Evolutionary conservation across 2,797 vertebrate species (phyloP), one percentile per base, ranked within the genome.

Genomic region (Sciurus vulgaris): DNA sequence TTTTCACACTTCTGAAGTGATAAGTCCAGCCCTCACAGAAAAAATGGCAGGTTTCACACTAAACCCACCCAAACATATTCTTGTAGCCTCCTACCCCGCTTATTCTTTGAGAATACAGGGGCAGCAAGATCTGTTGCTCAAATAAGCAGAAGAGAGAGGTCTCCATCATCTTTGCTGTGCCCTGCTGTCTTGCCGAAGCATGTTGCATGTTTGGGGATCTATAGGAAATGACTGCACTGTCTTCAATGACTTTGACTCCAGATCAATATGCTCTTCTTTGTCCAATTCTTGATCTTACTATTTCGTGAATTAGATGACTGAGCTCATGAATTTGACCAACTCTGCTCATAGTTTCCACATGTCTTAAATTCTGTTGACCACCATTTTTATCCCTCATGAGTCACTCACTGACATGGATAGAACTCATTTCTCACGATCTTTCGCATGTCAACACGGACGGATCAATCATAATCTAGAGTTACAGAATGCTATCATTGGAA

Each of bases 11-110:
- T 97, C 79, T 81, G 96, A 98, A 94, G 97, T 97, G 97, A 94
- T 94, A 97, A 96, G 97, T 95, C 88, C 95, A 96, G 88, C 97
- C 97, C 95, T 97, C 83, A 95, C 91, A 81, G 97, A 96, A 49
- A 97, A 96, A 96, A 97, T 97, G 97, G 93, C 82, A 93, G 94
- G 76, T 97, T 98, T 98, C 96, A 97, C 97, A 98, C 97, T 94
- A 63, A 97, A 98, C 96, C 97, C 97, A 97, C 97, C 96, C 96
- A 97, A 54, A 79, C 63, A 89, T 94, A 95, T 89, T 85, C 95
- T 96, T 89, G 30, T 72, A 70, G 63, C 93, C 51, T 90, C 69
- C 54, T 61, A 82, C 44, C 30, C 73, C 14, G 49, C 74, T 93
- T 49, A 51, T 44, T 96, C 69, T 94, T 92, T 83, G 59, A 77